Base-by-base conservation (phyloP, 2,888 invertebrate genomes). In the Xestia rhomboidea region DNA sequence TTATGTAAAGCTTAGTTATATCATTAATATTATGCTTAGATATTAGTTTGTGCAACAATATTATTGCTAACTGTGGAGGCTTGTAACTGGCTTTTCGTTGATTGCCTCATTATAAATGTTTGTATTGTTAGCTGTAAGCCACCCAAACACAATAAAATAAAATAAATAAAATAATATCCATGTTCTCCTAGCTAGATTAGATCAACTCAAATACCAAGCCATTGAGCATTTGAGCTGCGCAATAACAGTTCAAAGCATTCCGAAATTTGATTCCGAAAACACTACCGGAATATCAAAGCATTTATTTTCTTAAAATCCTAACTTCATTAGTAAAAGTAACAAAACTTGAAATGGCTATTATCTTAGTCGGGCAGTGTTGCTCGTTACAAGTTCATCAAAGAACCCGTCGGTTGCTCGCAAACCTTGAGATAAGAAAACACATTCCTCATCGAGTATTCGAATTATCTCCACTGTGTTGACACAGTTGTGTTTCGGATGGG, bases 391-490 rank as follows among this genome's bases (percentile, higher is more conserved):
- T 94, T 93, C 92, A 93, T 95, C 94, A 95, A 94, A 95, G 94
- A 91, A 90, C 85, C 92, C 92, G 93, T 90, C 89, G 89, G 91
- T 84, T 84, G 78, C 90, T 89, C 92, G 93, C 94, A 88, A 94
- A 93, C 93, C 93, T 91, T 78, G 83, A 93, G 95, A 96, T 96
- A 96, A 95, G 95, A 94, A 94, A 93, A 94, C 93, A 95, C 94
- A 95, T 95, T 95, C 93, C 93, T 94, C 94, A 94, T 93, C 92
- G 93, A 94, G 92, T 93, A 94, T 94, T 94, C 93, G 94, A 95
- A 95, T 95, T 95, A 96, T 95, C 95, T 95, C 89, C 81, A 89
- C 90, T 84, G 86, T 96, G 94, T 95, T 96, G 95, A 95, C 94
- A 95, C 95, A 95, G 95, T 95, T 95, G 95, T 91, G 92, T 91